Evolutionary conservation across 2,888 invertebrate species (phyloP).

Genomic region (Erpobdella octoculata): DNA sequence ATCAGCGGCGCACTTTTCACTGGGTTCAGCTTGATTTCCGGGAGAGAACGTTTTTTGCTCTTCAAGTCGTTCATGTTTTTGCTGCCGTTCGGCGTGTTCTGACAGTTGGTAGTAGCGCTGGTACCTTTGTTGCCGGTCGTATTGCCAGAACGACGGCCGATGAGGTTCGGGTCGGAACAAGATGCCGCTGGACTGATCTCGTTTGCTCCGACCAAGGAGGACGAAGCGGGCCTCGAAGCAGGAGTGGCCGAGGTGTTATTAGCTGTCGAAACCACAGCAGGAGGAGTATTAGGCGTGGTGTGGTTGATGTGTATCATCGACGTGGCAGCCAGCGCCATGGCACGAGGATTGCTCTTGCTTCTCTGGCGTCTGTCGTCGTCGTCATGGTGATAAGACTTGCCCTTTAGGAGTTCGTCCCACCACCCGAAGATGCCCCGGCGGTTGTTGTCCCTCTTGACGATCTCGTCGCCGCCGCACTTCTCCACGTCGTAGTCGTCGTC

Average conservation of each 20-base stretch:
- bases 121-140: not conserved
- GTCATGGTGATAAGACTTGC: not conserved
- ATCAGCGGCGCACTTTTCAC: no score
- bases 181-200: not conserved
- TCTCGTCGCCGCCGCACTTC: not conserved
- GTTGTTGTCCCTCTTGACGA: not conserved
- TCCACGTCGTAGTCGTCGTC: not conserved
- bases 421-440: not conserved
- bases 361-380: no score
- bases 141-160: no score
- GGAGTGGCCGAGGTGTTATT: no score
- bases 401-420: not conserved
- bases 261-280: no score
- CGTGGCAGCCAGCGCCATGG: not conserved
- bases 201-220: not conserved
- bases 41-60: no score
- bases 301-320: not conserved
- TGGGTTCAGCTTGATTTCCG: slow-evolving; percentile 80
- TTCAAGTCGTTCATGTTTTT: no score
- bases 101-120: not conserved
- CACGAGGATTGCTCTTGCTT: not conserved
- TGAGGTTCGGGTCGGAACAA: not conserved
- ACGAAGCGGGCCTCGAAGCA: no score
- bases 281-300: no score
- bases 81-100: no score